These are phyloP conservation scores for Gadopsis marmoratus DNA, from an alignment of 2,797 vertebrate genomes.

Conservation along the genomic window DNA sequence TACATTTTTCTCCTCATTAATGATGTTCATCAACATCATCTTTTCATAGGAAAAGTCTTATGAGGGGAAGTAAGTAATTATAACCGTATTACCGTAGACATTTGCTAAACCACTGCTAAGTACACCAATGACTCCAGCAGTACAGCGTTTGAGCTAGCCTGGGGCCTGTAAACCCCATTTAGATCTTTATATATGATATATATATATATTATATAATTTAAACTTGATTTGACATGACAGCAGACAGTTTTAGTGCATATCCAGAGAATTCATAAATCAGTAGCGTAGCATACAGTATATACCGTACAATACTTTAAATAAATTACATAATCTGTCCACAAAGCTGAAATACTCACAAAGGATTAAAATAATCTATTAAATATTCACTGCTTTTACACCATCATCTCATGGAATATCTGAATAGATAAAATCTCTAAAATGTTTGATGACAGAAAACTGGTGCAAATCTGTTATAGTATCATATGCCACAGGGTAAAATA, in stretches of 20 bases:
- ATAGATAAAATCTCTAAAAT: not conserved
- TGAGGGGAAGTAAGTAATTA: not conserved
- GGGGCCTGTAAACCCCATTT: conserved; percentile 11
- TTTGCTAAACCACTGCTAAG: not conserved
- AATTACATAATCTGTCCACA: conserved; percentile 9
- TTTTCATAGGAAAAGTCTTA: not conserved
- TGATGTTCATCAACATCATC: not conserved
- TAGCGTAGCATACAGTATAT: not conserved
- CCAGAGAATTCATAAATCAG: conserved; percentile 16
- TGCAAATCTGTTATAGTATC: not conserved
- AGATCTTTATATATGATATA: conserved; percentile 21
- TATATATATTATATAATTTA: conserved; percentile 31
- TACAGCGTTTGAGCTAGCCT: not conserved
- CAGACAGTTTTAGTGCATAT: conserved; percentile 10
- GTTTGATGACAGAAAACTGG: conserved; percentile 5
- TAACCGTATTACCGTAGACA: not conserved
- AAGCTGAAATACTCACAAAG: not conserved
- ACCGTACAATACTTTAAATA: not conserved
- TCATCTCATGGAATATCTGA: not conserved
- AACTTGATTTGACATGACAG: conserved; percentile 35
- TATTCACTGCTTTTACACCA: conserved; percentile 10
- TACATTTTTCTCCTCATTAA: not conserved
- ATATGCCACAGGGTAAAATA: not conserved
- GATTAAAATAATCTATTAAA: not conserved
- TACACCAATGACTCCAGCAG: not conserved